A percentile compares a stretch with the other conserved stretches of the same genome.
phyloP scores from a whole-genome alignment of 1,140 invertebrate genomes.

The Bicyclus anynana region DNA sequence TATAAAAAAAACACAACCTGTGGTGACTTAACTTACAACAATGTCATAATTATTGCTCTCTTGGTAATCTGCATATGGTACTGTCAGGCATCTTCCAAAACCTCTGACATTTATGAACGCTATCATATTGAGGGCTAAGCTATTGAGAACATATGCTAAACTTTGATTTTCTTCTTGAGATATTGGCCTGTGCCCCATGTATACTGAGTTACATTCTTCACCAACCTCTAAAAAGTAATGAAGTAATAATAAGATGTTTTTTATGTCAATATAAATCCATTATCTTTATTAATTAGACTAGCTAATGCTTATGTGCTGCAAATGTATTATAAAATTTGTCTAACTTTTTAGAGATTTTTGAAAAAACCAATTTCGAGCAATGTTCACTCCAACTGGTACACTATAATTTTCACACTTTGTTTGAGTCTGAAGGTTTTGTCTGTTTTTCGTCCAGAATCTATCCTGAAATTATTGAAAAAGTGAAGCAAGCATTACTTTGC shows the following conservation, averaged over 20 bases:
- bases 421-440: conserved; percentile 37
- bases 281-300: no score
- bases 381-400: conserved; percentile 44
- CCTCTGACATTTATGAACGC: conserved; percentile 55
- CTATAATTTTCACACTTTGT: conserved; percentile 29
- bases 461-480: conserved; percentile 34
- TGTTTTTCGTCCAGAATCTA: conserved; percentile 57
- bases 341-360: conserved; percentile 22
- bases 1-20: no score
- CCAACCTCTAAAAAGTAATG: conserved; percentile 25
- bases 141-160: conserved; percentile 46
- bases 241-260: no score
- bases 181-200: conserved; percentile 40
- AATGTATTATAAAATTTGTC: not conserved
- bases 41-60: conserved; percentile 44
- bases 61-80: conserved; percentile 41
- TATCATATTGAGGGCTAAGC: conserved; percentile 40
- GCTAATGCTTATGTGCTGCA: no score
- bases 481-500: no score
- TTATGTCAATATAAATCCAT: no score
- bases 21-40: conserved; percentile 36
- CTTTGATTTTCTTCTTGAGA: conserved; percentile 53
- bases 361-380: conserved; percentile 58
- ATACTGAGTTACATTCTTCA: conserved; percentile 48
- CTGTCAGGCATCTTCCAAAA: conserved; percentile 46